Percentiles rank a stretch among this genome's conserved stretches.
These are phyloP conservation scores for Hormaphis cornu DNA, from an alignment of 1,140 invertebrate genomes.

Conservation along the genomic window DNA sequence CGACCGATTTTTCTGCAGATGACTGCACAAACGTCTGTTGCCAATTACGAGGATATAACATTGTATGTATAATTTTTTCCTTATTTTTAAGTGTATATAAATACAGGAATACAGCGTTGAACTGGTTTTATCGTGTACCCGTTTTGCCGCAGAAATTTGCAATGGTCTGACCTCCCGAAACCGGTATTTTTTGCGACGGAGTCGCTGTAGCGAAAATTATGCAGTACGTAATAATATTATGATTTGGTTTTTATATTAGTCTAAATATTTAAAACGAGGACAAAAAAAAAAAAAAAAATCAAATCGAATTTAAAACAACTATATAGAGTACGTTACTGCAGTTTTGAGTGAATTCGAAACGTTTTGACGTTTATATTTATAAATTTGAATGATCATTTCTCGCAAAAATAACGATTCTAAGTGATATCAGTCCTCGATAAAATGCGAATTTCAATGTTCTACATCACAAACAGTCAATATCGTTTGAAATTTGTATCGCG, in stretches of 20 bases:
- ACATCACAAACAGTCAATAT: too few species aligned
- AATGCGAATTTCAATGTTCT: too few species aligned
- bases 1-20: too few species aligned
- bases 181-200: constrained; percentile 1
- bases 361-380: too few species aligned
- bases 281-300: neutral
- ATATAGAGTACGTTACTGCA: too few species aligned
- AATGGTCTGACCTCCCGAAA: neutral
- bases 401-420: too few species aligned
- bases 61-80: neutral
- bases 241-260: neutral
- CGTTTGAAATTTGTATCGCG: too few species aligned
- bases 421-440: too few species aligned
- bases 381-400: too few species aligned
- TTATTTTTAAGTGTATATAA: neutral
- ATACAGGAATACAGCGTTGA: neutral
- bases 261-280: neutral
- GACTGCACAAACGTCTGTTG: neutral
- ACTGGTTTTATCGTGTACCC: neutral
- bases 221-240: neutral
- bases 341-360: too few species aligned
- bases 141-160: neutral
- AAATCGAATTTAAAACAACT: too few species aligned
- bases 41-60: neutral
- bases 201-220: neutral